Base-by-base conservation (phyloP, 2,888 invertebrate genomes). In the Lacanobia wlatinum region DNA sequence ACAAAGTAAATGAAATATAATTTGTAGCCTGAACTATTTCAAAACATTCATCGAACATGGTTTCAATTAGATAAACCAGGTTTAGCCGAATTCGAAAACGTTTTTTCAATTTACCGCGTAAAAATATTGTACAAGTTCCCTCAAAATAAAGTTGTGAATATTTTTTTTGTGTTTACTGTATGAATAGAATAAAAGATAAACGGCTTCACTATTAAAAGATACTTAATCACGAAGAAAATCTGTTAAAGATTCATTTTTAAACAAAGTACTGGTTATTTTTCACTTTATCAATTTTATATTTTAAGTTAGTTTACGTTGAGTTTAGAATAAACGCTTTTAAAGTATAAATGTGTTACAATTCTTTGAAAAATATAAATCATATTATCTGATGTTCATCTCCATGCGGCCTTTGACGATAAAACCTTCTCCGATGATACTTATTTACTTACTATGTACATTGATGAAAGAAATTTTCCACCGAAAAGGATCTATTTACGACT, bases 401-500 rank as follows among this genome's bases (percentile, higher is more conserved):
- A 78, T 83, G 84, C 77, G 79, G 72, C 83, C 86, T 88, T 90
- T 89, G 87, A 89, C 78, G 87, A 83, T 87, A 87, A 89, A 89
- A 85, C 84, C 84, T 78, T 87, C 76, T 62, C 75, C 82, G 79
- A 84, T 86, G 87, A 85, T 88, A 86, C 84, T 87, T 88, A 85
- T 87, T 87, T 89, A 87, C 83, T 87, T 85, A 87, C 84, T 85
- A 85, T 86, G 77, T 80, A 89, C 81, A 83, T 81, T 81, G 85
- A 87, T 88, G 87, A 90, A 90, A 90, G 89, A 88, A 89, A 88
- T 87, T 86, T 90, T 86, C 84, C 79, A 84, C 80, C 78, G 23
- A 84, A 91, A 89, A 90, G 87, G 87, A 89, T 89, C 90, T 91
- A 90, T 91, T 91, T 90, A 88, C 87, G 87, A 86, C 84, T 86